Conservation (phyloP, 2,888 invertebrate genomes). For the Lottia gigantea region DNA sequence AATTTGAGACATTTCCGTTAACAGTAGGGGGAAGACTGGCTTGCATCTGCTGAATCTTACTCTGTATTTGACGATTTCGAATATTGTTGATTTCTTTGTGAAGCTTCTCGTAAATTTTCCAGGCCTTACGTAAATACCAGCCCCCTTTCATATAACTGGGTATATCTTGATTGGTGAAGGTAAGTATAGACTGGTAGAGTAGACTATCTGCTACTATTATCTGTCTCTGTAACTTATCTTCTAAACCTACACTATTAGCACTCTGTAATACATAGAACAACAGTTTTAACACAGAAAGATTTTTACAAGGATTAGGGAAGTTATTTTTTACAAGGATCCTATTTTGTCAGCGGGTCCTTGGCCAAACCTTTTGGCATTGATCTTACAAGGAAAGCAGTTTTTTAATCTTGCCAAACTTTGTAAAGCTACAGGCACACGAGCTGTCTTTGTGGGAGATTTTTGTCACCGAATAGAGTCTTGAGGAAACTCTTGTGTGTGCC, state of each 20-base stretch:
- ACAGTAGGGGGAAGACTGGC: constrained; percentile 13
- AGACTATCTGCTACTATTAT: constrained; percentile 77
- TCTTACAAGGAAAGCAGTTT: too few relatives aligned
- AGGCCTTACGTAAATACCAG: constrained; percentile 78
- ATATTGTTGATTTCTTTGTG: constrained; percentile 74
- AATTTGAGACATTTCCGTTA: constrained; percentile 33
- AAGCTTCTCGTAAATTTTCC: constrained; percentile 77
- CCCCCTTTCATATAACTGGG: constrained; percentile 75
- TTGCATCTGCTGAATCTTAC: constrained; percentile 23
- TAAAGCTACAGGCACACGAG: too few relatives aligned
- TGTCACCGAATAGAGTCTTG: too few relatives aligned
- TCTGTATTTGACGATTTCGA: constrained; percentile 65
- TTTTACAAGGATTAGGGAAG: too few relatives aligned
- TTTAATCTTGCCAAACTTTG: too few relatives aligned
- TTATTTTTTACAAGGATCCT: too few relatives aligned
- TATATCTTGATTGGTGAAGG: constrained; percentile 76
- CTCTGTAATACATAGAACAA: constrained; percentile 21
- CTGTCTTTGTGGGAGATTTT: too few relatives aligned
- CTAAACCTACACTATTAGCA: constrained; percentile 55
- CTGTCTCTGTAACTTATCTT: constrained; percentile 74
- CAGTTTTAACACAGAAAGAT: not conserved
- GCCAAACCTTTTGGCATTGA: too few relatives aligned
- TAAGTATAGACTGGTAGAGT: constrained; percentile 76
- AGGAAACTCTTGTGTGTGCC: too few relatives aligned
- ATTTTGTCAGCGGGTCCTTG: too few relatives aligned